A percentile compares a stretch with the other conserved stretches of the same genome.
Conservation (phyloP, 2,888 invertebrate genomes). For the Trypoxylon attenuatum region DNA sequence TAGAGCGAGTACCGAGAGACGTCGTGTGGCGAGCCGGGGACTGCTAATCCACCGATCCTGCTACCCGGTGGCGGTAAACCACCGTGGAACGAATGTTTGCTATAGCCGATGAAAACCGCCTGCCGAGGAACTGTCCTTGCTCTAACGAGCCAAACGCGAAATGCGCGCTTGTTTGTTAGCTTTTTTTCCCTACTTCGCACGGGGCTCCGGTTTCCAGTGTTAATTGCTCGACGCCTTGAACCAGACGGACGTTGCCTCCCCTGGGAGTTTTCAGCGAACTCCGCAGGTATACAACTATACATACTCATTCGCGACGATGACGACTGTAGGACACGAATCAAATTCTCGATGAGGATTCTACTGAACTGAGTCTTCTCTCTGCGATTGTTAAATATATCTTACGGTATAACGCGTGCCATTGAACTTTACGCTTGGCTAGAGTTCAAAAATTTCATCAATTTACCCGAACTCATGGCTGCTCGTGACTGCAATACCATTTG, state of each 20-base stretch:
- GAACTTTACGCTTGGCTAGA: background rate
- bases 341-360: background rate
- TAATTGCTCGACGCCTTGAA: background rate
- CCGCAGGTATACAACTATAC: too few species aligned
- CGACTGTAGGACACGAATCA: background rate
- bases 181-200: background rate
- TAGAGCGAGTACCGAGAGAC: background rate
- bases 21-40: background rate
- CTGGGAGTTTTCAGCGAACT: too few species aligned
- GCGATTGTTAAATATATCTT: background rate
- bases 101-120: too few species aligned
- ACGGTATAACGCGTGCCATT: background rate
- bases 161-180: background rate
- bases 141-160: background rate
- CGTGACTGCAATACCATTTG: background rate
- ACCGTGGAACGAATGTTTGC: too few species aligned
- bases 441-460: background rate
- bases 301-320: too few species aligned
- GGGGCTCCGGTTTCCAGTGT: background rate
- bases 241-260: too few species aligned
- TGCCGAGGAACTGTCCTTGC: background rate
- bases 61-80: background rate
- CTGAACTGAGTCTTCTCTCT: background rate
- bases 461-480: background rate
- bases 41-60: background rate